Base-by-base conservation (phyloP, 2,113 vertebrate species). In the Albula goreensis region DNA sequence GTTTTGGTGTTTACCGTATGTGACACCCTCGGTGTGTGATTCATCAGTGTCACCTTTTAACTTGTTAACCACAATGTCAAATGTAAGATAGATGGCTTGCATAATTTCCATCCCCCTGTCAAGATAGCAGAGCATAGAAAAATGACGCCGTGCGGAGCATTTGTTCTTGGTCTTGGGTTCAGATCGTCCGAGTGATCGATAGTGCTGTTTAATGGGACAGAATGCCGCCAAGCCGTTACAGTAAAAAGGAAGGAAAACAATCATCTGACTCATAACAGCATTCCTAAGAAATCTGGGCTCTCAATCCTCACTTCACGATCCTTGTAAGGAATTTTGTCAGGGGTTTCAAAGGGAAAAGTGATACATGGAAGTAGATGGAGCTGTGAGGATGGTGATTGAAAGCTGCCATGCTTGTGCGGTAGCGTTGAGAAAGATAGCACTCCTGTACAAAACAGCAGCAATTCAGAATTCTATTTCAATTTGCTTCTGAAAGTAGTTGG, bases 111-210 rank as follows among this genome's bases (percentile, higher is more conserved):
- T 85, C 19, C 81, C 60, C 60, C 60, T 52, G 11, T 82, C 11
- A 31, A 25, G 50, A 82, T 11, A 82, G 50, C 10, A 2, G 51
- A 17, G 25, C n/a, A 25, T 25, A 51, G 19, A 51, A 53, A 82
- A 82, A 52, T 56, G 8, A 52, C 52, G 9, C n/a, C 12, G 11
- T 81, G n/a, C 41, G 19, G 80, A 81, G 41, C 41, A 51, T 53
- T 56, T 82, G 80, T 56, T 60, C 83, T 78, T 81, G 56, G 25
- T 87, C 48, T 82, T 70, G 77, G 81, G 51, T 82, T 51, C 80
- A 57, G 84, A 22, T 57, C 25, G 83, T 63, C 78, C 50, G 19
- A n/a, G 41, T 85, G 87, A 90, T 85, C 86, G 19, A 91, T 81
- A 81, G 80, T 81, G n/a, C 48, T 60, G 5, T 70, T 88, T 19